Evolutionary conservation across 2,888 invertebrate genomes (phyloP), one percentile per base, ranked within the genome.

Genomic region (Drosophila niveifrons): DNA sequence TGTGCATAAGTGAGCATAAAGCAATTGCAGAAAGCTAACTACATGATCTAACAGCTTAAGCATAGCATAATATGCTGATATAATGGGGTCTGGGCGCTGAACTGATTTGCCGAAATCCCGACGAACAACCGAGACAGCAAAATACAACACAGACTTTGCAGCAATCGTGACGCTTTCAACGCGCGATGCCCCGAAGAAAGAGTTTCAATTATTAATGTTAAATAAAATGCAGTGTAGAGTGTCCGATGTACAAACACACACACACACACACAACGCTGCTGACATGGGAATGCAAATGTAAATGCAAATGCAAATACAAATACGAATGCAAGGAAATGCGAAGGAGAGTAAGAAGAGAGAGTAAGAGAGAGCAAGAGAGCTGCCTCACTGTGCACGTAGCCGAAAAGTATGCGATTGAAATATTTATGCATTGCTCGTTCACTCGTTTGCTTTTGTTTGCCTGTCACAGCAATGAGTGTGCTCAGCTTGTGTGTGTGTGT

Each of bases 321-420:
- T n/a, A n/a, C n/a, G 29, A n/a, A 18, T 36, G 9, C 41, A 50
- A 31, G 3, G 31, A 13, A 15, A 3, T 3, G 18, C 17, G 31
- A 31, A 10, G 23, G 23, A 23, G 23, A 23, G 23, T 23, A 3
- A 6, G 23, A 23, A 17, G 29, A 6, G 29, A 29, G 6, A 8
- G 29, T 1, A 8, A 31, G 9, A 10, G 31, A n/a, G 1, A 13
- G 39, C 3, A 10, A 29, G 53, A 39, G 50, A 29, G 50, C 51
- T 51, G 39, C 18, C 28, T 52, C 58, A 47, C 44, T 47, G 50
- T 72, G 89, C 83, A 83, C 89, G 83, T 83, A 80, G 72, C 75
- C 78, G 65, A 81, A 89, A 84, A 81, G 89, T 84, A 87, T 84
- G 84, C 84, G 84, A 80, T 85, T 87, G 85, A 89, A 84, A 85